A percentile compares a stretch with the other conserved stretches of the same genome.
Conservation (phyloP, 2,888 invertebrate species). For the Monopis laevigella region DNA sequence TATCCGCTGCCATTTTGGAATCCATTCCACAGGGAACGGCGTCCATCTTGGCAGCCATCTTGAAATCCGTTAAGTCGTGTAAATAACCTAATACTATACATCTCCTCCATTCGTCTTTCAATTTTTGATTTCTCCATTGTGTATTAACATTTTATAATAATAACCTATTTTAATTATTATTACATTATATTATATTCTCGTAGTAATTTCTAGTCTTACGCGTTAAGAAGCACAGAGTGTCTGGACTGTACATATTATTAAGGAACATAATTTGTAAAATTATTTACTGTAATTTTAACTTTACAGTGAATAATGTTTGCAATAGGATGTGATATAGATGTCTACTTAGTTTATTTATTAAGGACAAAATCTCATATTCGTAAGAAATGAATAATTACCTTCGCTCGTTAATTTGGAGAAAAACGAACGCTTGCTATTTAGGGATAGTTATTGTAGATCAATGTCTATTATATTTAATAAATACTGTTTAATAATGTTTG, state of each 20-base stretch:
- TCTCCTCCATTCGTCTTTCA: too few species aligned
- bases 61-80: conserved; percentile 46
- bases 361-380: conserved; percentile 46
- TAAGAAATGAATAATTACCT: too few species aligned
- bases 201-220: conserved; percentile 66
- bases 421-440: conserved; percentile 29
- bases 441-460: conserved; percentile 25
- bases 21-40: conserved; percentile 46
- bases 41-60: conserved; percentile 54
- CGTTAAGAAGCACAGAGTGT: conserved; percentile 54
- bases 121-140: too few species aligned
- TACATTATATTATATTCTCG: conserved; percentile 42
- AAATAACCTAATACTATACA: too few species aligned
- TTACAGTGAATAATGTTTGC: conserved; percentile 44
- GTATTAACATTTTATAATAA: too few species aligned
- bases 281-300: conserved; percentile 33
- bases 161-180: too few species aligned
- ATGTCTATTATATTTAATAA: conserved; percentile 35
- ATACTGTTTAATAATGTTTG: conserved; percentile 6
- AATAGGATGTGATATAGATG: conserved; percentile 59
- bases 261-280: conserved; percentile 43
- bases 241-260: conserved; percentile 54
- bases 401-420: too few species aligned
- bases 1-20: too few species aligned
- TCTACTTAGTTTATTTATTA: conserved; percentile 43